A percentile compares a stretch with the other conserved stretches of the same genome.
Conservation (phyloP, 1,140 invertebrate species). For the Zaprionus inermis region DNA sequence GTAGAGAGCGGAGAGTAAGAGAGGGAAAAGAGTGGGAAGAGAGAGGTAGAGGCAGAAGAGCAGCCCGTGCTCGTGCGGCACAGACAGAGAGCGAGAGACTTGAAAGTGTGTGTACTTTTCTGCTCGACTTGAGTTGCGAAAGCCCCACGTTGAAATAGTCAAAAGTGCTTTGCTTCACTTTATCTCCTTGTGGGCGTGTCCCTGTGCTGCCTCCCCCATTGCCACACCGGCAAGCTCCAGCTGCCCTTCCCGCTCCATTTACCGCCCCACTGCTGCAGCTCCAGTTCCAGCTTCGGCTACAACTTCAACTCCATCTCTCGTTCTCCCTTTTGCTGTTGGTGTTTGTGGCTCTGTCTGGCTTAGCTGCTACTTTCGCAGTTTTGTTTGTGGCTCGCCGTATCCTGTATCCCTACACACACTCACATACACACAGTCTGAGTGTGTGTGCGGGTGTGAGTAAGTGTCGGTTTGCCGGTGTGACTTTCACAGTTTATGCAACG, state of each 20-base stretch:
- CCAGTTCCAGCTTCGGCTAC: background rate
- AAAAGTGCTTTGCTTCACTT: conserved; percentile 82
- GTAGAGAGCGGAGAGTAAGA: conserved; percentile 9
- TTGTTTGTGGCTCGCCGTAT: conserved; percentile 81
- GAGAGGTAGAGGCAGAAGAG: conserved; percentile 10
- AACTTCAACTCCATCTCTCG: background rate
- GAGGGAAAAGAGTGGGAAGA: background rate
- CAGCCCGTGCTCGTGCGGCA: background rate
- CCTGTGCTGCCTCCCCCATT: background rate
- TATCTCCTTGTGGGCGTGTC: conserved; percentile 70
- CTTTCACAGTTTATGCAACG: conserved; percentile 71
- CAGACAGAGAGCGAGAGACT: conserved; percentile 43
- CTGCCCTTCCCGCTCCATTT: too few relatives aligned
- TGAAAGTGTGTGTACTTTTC: conserved; percentile 81
- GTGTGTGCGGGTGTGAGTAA: conserved; percentile 29
- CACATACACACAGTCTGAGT: conserved; percentile 12
- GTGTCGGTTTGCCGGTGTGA: conserved; percentile 69
- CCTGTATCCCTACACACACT: conserved; percentile 50
- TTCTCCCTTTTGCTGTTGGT: conserved; percentile 1
- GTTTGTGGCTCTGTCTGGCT: conserved; percentile 76
- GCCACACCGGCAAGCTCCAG: background rate
- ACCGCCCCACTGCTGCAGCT: background rate
- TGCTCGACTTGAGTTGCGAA: conserved; percentile 80
- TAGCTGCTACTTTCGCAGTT: conserved; percentile 81
- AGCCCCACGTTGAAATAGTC: conserved; percentile 75